A percentile compares a stretch with the other conserved stretches of the same genome.
These are phyloP conservation scores for Vulpes lagopus DNA, from an alignment of 2,113 vertebrate species.

Conservation along the genomic window DNA sequence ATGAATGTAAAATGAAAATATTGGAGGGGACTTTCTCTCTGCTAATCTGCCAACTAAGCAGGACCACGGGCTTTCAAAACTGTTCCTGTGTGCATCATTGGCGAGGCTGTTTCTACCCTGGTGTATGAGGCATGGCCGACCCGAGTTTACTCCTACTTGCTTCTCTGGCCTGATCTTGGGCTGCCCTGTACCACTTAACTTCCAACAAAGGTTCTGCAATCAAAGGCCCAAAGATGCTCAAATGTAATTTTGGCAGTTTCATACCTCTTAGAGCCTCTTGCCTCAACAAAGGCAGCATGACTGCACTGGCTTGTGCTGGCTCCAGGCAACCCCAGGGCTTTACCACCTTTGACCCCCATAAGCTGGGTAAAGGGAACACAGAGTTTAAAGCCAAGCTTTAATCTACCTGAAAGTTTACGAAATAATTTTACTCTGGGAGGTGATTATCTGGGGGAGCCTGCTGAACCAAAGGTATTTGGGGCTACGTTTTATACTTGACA, in stretches of 20 bases:
- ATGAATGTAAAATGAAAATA: conserved; percentile 64
- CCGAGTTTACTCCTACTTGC: neutral
- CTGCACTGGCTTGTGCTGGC: neutral
- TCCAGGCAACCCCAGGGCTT: conserved; percentile 18
- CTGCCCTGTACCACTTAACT: neutral
- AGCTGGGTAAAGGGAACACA: conserved; percentile 39
- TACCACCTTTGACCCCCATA: conserved; percentile 55
- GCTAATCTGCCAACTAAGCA: conserved; percentile 8
- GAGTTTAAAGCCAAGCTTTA: conserved; percentile 43
- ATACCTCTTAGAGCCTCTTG: neutral
- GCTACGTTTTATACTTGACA: neutral
- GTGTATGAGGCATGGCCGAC: neutral
- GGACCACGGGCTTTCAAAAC: neutral
- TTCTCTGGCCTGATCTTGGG: conserved; percentile 41
- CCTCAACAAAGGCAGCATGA: neutral
- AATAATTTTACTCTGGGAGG: conserved; percentile 31
- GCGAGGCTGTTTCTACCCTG: neutral
- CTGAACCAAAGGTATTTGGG: neutral
- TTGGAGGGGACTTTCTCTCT: neutral
- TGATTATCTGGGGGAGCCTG: neutral
- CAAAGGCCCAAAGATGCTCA: conserved; percentile 9
- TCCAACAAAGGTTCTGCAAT: conserved; percentile 16
- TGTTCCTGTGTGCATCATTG: neutral
- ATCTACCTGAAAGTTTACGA: conserved; percentile 43
- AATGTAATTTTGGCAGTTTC: neutral